Base-by-base conservation (phyloP, 2,113 vertebrate species). In the Amblyopsis rosae region DNA sequence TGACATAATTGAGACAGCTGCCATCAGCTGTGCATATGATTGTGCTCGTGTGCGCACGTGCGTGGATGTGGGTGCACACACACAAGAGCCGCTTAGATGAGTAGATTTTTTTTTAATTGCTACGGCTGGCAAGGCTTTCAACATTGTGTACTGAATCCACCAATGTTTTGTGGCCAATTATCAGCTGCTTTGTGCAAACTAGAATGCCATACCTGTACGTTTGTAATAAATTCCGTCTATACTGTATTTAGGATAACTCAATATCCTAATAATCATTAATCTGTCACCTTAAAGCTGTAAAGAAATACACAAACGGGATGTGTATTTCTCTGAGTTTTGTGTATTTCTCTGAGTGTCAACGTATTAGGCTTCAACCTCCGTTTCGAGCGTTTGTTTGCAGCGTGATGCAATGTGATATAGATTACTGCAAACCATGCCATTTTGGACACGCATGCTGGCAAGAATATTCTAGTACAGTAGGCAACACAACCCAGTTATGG, bases 1-100 rank as follows among this genome's bases (percentile, higher is more conserved):
- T 59, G 82, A 85, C 70, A 74, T 74, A 64, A 80, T 64, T 62
- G 32, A 65, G 62, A 81, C 83, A 84, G 77, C 65, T 79, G 81
- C 50, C 62, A 56, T 57, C 35, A 54, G 57, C 54, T 67, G 50
- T 41, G 51, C 51, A 61, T 49, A 54, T 48, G 45, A 48, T 59
- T 65, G 58, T 49, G 41, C 32, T 41, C 59, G 62, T 65, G 58
- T 49, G 41, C 32, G 47, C 59, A 26, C 50, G 12, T 65, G 47
- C 51, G 19, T 49, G 12, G 33, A 51, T n/a, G 57, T 9, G 55
- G 12, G 45, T 10, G 12, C 12, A 53, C n/a, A n/a, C 6, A n/a
- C 48, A 45, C 35, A 8, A 41, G 35, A 41, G 35, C 7, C 5
- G 13, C 13, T 3, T 4, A 17, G 9, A 58, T 11, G n/a, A 53